These are phyloP conservation scores for Desoria tigrina DNA, from an alignment of 2,888 invertebrate species.

Conservation along the genomic window DNA sequence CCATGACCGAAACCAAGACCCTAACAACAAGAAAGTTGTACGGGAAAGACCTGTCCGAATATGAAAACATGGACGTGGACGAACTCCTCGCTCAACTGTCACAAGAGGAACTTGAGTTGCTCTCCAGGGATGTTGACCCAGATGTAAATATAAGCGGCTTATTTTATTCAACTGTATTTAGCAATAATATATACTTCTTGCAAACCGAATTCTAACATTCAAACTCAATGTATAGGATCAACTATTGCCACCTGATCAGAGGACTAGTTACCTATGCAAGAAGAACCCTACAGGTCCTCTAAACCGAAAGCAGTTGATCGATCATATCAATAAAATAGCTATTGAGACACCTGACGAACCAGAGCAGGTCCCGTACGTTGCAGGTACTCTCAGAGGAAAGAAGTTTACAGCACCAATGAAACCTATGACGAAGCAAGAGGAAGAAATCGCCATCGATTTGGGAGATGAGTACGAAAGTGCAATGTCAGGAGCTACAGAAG, in stretches of 20 bases:
- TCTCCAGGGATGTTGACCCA: slow-evolving; percentile 98
- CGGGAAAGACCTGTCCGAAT: slow-evolving; percentile 84
- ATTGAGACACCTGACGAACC: slow-evolving; percentile 96
- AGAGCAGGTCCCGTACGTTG: slow-evolving; percentile 88
- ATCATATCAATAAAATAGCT: slow-evolving; percentile 97
- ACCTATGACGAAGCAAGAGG: slow-evolving; percentile 79
- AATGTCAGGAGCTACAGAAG: slow-evolving; percentile 82
- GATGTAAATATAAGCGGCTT: slow-evolving; percentile 91
- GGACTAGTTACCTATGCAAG: slow-evolving; percentile 93
- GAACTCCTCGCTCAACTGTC: slow-evolving; percentile 88
- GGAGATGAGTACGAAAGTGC: slow-evolving; percentile 93
- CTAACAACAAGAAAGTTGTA: slow-evolving; percentile 86
- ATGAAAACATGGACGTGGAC: slow-evolving; percentile 95
- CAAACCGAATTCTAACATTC: background rate
- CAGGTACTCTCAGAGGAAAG: slow-evolving; percentile 87
- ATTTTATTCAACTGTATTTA: slow-evolving; percentile 6
- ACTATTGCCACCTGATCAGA: slow-evolving; percentile 91
- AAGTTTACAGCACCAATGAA: slow-evolving; percentile 77
- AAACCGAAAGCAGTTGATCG: slow-evolving; percentile 90
- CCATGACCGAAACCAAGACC: slow-evolving; percentile 75
- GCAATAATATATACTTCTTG: background rate
- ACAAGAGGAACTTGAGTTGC: slow-evolving; percentile 91
- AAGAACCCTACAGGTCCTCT: slow-evolving; percentile 95
- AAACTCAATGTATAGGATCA: slow-evolving; percentile 84
- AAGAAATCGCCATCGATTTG: slow-evolving; percentile 88